Percentiles rank a stretch among this genome's conserved stretches.
Evolutionary conservation across 2,113 vertebrate genomes (phyloP).

Genomic region (Callopanchax toddi): DNA sequence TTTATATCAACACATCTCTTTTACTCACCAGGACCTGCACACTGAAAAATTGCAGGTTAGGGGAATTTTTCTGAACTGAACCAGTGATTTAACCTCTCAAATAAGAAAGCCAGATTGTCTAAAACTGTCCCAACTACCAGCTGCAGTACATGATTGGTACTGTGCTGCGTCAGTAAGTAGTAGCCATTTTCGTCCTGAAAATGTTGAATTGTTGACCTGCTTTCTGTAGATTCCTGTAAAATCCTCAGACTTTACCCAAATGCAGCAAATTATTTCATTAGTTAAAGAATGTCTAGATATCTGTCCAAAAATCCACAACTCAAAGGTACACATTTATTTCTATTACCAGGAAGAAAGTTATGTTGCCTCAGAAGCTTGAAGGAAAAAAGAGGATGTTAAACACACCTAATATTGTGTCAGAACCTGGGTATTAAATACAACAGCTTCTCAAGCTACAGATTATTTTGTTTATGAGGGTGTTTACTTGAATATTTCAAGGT

Average conservation of each 20-base stretch:
- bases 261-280: not conserved
- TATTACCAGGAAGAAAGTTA: not conserved
- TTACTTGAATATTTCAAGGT: no score
- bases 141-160: not conserved
- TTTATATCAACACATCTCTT: no score
- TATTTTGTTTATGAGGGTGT: no score
- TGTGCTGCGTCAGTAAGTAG: not conserved
- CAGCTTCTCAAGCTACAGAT: no score
- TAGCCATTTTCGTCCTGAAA: no score
- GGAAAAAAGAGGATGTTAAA: not conserved
- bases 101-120: conserved; percentile 15
- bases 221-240: no score
- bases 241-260: no score
- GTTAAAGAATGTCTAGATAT: not conserved
- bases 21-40: no score
- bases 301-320: not conserved
- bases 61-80: no score
- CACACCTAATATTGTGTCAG: not conserved
- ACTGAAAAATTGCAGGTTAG: no score
- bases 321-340: not conserved
- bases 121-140: conserved; percentile 8
- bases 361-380: not conserved
- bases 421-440: not conserved
- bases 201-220: not conserved
- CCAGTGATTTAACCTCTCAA: not conserved